These are phyloP conservation scores for Chionis minor DNA, from an alignment of 2,113 vertebrate species.

Conservation along the genomic window DNA sequence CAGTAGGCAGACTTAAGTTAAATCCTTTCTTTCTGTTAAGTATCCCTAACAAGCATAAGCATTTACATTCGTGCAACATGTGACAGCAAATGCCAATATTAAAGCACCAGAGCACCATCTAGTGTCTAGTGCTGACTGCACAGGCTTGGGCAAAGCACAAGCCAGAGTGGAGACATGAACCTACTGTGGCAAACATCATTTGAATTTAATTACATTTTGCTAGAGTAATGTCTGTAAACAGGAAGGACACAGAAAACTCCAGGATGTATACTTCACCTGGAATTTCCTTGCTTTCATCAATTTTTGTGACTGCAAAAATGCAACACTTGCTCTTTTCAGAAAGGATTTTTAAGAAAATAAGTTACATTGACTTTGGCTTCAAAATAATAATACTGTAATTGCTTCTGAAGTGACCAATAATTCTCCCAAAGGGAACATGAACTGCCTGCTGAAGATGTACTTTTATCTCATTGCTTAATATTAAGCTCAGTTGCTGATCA, in stretches of 20 bases:
- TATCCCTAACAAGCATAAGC: fast-evolving
- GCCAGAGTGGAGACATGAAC: neutral
- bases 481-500: neutral
- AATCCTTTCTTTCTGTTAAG: neutral
- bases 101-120: constrained; percentile 28
- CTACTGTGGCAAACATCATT: fast-evolving
- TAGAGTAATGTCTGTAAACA: fast-evolving
- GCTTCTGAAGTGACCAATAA: neutral
- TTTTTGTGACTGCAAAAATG: neutral
- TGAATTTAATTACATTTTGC: too few species aligned
- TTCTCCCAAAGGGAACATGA: neutral
- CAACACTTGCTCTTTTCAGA: neutral
- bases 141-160: neutral
- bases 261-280: neutral
- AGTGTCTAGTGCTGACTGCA: neutral
- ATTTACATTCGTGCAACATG: neutral
- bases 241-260: neutral
- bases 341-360: neutral
- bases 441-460: neutral
- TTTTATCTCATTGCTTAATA: neutral
- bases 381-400: neutral
- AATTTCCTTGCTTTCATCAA: neutral
- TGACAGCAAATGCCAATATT: neutral
- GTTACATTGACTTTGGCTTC: neutral
- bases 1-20: fast-evolving